Percentiles rank a stretch among this genome's conserved stretches.
These are phyloP conservation scores for Sinocyclocheilus rhinocerous DNA, from an alignment of 2,113 vertebrate genomes.

Conservation along the genomic window DNA sequence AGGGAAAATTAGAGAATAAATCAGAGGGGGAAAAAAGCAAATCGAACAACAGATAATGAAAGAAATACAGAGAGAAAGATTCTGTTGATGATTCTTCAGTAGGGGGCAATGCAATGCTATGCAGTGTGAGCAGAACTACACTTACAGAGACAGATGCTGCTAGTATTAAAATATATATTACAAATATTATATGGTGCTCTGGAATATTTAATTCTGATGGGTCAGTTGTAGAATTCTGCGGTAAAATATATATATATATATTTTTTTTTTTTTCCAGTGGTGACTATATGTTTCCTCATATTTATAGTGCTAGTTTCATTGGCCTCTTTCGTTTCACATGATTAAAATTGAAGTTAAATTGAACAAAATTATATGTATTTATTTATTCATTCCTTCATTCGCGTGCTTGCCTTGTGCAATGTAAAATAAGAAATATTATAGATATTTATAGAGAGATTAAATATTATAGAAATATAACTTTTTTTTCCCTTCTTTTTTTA, in stretches of 20 bases:
- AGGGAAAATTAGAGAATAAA: background rate
- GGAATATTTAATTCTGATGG: background rate
- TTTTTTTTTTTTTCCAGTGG: no score
- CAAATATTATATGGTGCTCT: background rate
- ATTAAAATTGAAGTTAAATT: background rate
- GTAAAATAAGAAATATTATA: background rate
- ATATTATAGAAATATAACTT: no score
- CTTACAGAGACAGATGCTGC: background rate
- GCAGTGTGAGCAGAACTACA: conserved; percentile 46
- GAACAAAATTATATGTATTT: background rate
- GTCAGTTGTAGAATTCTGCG: background rate
- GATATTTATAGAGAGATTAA: no score
- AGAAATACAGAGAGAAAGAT: conserved; percentile 23
- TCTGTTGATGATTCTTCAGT: conserved; percentile 66
- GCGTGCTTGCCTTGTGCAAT: background rate
- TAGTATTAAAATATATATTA: background rate
- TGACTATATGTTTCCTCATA: background rate
- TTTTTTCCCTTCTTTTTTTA: no score
- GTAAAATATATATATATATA: background rate
- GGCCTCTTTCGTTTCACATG: background rate
- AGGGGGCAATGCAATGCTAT: conserved; percentile 78
- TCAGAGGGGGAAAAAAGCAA: background rate
- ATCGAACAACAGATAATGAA: background rate
- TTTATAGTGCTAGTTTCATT: background rate
- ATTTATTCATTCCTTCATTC: background rate